Conservation (phyloP, 1,140 invertebrate genomes). For the Micrasema minimum region DNA sequence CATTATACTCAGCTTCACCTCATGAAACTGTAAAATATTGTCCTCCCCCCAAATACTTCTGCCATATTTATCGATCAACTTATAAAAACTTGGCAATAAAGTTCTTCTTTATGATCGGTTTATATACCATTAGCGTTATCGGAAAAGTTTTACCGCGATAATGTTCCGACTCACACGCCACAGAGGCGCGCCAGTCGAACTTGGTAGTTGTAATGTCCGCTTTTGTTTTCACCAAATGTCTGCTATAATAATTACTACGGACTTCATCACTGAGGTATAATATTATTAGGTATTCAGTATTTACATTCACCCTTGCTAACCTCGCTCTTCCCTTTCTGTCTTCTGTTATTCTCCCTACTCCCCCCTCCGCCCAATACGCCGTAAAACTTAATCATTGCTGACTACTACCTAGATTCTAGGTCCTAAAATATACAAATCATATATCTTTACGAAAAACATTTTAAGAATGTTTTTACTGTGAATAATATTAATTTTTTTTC, state of each 20-base stretch:
- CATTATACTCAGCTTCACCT: slow-evolving; percentile 9
- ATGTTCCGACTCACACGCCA: slow-evolving; percentile 14
- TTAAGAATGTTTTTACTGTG: too few relatives aligned
- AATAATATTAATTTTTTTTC: too few relatives aligned
- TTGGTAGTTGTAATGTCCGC: too few relatives aligned
- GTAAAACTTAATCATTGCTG: not conserved
- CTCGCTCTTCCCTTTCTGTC: too few relatives aligned
- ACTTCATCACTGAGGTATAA: slow-evolving; percentile 42
- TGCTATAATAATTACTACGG: slow-evolving; percentile 40
- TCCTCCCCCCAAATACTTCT: slow-evolving; percentile 32
- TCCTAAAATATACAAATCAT: too few relatives aligned
- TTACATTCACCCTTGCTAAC: not conserved
- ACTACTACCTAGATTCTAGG: too few relatives aligned
- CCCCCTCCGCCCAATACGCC: not conserved
- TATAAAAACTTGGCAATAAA: slow-evolving; percentile 34
- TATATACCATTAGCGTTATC: slow-evolving; percentile 35
- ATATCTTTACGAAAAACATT: too few relatives aligned
- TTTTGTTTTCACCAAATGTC: too few relatives aligned
- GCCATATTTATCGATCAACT: slow-evolving; percentile 36
- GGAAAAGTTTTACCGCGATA: slow-evolving; percentile 36
- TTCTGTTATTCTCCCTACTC: not conserved
- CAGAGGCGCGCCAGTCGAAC: slow-evolving; percentile 9
- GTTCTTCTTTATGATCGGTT: slow-evolving; percentile 32
- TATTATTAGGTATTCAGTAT: slow-evolving; percentile 2
- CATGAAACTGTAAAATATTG: slow-evolving; percentile 15